Evolutionary conservation across 2,888 invertebrate genomes (phyloP).

Genomic region (Oxystoma pomonae): DNA sequence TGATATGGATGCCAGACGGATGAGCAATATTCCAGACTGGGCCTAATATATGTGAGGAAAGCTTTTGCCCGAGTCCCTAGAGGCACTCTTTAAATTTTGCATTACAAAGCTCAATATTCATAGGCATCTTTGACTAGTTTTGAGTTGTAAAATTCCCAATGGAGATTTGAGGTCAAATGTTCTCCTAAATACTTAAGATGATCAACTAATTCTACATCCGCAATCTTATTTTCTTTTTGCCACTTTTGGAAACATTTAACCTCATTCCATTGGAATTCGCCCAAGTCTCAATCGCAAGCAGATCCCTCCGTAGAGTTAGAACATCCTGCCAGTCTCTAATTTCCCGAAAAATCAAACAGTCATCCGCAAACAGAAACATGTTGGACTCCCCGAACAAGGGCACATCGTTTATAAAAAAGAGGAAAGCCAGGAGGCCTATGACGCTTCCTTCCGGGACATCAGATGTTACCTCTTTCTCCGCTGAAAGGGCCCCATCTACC

Average conservation of each 20-base stretch:
- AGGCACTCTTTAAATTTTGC: not conserved
- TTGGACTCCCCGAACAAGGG: not conserved
- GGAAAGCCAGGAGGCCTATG: not conserved
- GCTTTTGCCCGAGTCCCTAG: too few relatives aligned
- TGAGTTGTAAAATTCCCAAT: not conserved
- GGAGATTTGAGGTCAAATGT: not conserved
- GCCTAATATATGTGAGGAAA: too few relatives aligned
- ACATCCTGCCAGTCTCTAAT: not conserved
- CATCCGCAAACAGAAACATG: not conserved
- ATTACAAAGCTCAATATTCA: not conserved
- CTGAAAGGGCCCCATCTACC: not conserved
- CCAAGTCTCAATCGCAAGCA: not conserved
- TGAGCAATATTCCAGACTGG: too few relatives aligned
- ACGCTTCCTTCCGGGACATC: not conserved
- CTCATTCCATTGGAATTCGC: not conserved
- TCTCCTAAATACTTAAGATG: not conserved
- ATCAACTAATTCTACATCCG: not conserved
- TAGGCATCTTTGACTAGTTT: not conserved
- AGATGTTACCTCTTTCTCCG: not conserved
- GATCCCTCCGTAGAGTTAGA: not conserved
- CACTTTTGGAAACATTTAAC: not conserved
- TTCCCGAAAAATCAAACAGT: not conserved
- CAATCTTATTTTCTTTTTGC: not conserved
- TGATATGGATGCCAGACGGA: too few relatives aligned
- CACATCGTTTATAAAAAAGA: too few relatives aligned